Base-by-base conservation (phyloP, 2,888 invertebrate genomes). In the Argynnis bischoffii region DNA sequence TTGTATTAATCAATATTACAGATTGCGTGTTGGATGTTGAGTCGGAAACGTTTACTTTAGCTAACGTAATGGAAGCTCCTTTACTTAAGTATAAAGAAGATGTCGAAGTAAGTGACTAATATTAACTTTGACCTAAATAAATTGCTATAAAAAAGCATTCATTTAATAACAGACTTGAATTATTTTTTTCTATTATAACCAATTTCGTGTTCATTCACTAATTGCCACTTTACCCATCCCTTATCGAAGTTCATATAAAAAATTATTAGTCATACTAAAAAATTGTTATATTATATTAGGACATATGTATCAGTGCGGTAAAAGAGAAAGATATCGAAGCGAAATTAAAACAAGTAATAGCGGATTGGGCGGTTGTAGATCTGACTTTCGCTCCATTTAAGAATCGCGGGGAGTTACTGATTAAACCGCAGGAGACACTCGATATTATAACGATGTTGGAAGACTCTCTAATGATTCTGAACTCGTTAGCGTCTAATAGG, bases 311-410 rank as follows among this genome's bases (percentile, higher is more conserved):
- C 48, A 96, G 97, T 78, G 98, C 98, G 0, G 95, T 96, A 0
- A 98, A 98, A 88, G 98, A 98, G 84, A 95, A 96, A 77, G 98
- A 98, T 76, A 98, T 98, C 71, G 98, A 98, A 89, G 96, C 96
- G 0, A 98, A 98, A 89, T 83, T 98, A 69, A 96, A 96, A 76
- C 96, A 96, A 88, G 94, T 97, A 0, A 95, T 96, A 50, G 90
- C 95, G 3, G 97, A 97, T 82, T 98, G 98, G 98, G 94, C 96
- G 0, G 81, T 94, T 4, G 94, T 97, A 0, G 95, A 96, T 72
- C 85, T 98, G 8, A 92, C 95, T 51, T 96, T 98, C 82, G 85
- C 95, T 0, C 79, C 87, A 47, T 98, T 98, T 82, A 98, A 98
- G 85, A 94, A 94, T 70, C 93, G 97, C 76, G 98, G 98, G 0